Evolutionary conservation across 2,113 vertebrate species (phyloP), one percentile per base, ranked within the genome.

Genomic region (Elanus axillaris): DNA sequence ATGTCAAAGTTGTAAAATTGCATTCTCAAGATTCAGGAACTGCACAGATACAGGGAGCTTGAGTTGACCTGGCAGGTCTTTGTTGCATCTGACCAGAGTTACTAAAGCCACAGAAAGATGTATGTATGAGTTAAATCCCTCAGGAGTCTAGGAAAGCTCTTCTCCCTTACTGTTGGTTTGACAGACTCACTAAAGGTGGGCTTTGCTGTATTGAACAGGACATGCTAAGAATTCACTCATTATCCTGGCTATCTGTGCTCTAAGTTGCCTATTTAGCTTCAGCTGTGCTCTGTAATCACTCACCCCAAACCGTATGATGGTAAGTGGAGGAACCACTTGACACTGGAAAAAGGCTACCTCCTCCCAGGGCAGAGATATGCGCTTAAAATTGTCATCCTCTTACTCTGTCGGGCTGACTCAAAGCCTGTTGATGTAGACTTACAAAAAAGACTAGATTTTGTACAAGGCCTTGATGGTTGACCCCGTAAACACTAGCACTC

Each of bases 161-260:
- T 71, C 16, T 82, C 16, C 11, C 10, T 71, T 91, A 12, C 23
- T 2, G 1, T 64, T 81, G 52, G 7, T 75, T 71, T 89, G 60
- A 36, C 19, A 67, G 34, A 21, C 76, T 74, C 26, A 3, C 32
- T 86, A 36, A 60, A 69, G 34, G 21, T 86, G 31, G 26, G 17
- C 38, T 72, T 71, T 52, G 29, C 38, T 75, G 38, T 7, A 6
- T 36, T 0, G 0, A 74, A 17, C 18, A 42, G 47, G 15, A 20
- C 22, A 7, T 56, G 47, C 26, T 36, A 19, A 25, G 56, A 64
- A 60, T 64, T 88, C 10, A 3, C 6, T 76, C 10, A 1, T 12
- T 50, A 32, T 87, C 22, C 43, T 88, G 48, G 3, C 52, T 64
- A 9, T 42, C 32, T 56, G 21, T 86, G 45, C 67, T 73, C 7